Conservation (phyloP, 2,797 vertebrate genomes). For the Pseudomugil gertrudae region DNA sequence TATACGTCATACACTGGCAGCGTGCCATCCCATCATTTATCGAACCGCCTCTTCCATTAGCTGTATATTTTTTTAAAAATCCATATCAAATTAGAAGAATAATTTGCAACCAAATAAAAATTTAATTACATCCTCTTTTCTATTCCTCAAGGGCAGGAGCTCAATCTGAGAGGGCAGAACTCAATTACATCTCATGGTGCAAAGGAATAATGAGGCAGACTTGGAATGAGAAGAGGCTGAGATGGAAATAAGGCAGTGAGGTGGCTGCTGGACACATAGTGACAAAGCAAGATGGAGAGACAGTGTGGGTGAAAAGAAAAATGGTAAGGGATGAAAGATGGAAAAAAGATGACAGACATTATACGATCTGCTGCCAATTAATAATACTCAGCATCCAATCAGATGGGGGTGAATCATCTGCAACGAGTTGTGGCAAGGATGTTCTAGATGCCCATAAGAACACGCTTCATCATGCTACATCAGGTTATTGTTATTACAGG, state of each 20-base stretch:
- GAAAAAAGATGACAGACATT: slow-evolving; percentile 2
- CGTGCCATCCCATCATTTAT: slow-evolving; percentile 19
- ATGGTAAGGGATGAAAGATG: slow-evolving; percentile 23
- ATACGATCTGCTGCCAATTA: slow-evolving; percentile 30
- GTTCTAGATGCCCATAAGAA: not conserved
- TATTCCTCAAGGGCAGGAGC: slow-evolving; percentile 42
- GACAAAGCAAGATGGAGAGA: slow-evolving; percentile 17
- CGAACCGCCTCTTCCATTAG: slow-evolving; percentile 24
- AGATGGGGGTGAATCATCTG: slow-evolving; percentile 34
- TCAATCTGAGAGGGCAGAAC: slow-evolving; percentile 44
- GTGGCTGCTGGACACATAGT: slow-evolving; percentile 37
- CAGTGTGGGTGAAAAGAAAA: slow-evolving; percentile 1
- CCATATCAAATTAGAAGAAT: slow-evolving; percentile 47
- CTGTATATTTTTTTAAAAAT: slow-evolving; percentile 7
- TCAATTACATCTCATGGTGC: slow-evolving; percentile 45
- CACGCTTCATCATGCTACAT: no score
- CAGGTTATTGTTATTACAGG: not conserved
- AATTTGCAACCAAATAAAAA: slow-evolving; percentile 52
- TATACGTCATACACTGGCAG: not conserved
- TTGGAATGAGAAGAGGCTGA: not conserved
- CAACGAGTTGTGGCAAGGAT: slow-evolving; percentile 7
- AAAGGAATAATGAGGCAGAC: slow-evolving; percentile 27
- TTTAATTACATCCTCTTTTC: slow-evolving; percentile 47
- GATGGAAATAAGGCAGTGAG: slow-evolving; percentile 8
- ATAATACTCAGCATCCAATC: slow-evolving; percentile 22